Conservation (phyloP, 92 coral and sea anemone species). For the Palythoa caribaeorum region DNA sequence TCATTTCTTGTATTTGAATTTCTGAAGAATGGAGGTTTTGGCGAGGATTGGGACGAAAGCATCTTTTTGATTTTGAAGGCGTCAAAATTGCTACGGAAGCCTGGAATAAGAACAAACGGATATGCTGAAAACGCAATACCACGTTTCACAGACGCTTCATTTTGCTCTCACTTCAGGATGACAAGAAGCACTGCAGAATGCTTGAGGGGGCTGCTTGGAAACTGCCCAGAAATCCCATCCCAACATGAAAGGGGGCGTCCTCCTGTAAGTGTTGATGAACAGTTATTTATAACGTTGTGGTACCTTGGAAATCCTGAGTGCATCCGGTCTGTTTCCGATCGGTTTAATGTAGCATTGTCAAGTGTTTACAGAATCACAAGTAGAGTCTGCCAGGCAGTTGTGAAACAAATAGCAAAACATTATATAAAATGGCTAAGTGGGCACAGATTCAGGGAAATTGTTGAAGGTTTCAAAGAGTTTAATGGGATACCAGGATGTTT, state of each 20-base stretch:
- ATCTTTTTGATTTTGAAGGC: background rate
- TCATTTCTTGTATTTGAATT: background rate
- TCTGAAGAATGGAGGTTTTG: background rate
- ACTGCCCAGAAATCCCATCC: constrained; percentile 32
- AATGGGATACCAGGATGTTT: constrained; percentile 46
- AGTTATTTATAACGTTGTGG: constrained; percentile 52
- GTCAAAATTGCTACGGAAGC: background rate
- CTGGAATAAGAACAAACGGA: background rate
- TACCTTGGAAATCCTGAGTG: constrained; percentile 61
- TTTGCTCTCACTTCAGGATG: constrained; percentile 40
- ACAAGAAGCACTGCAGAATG: constrained; percentile 44
- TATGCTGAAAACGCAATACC: background rate
- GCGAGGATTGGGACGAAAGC: background rate
- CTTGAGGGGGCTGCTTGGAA: background rate
- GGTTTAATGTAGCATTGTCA: constrained; percentile 31
- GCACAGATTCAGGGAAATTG: constrained; percentile 12
- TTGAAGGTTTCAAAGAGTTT: constrained; percentile 42
- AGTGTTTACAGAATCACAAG: constrained; percentile 46
- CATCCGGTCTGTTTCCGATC: constrained; percentile 38
- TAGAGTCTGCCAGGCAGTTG: too few relatives aligned
- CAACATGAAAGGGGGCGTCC: constrained; percentile 19
- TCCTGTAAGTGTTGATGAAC: constrained; percentile 39
- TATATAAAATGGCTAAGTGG: constrained; percentile 43
- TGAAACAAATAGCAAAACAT: constrained; percentile 7
- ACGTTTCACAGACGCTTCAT: background rate